These are phyloP conservation scores for Xyrichtys novacula DNA, from an alignment of 2,797 vertebrate species.

Conservation along the genomic window DNA sequence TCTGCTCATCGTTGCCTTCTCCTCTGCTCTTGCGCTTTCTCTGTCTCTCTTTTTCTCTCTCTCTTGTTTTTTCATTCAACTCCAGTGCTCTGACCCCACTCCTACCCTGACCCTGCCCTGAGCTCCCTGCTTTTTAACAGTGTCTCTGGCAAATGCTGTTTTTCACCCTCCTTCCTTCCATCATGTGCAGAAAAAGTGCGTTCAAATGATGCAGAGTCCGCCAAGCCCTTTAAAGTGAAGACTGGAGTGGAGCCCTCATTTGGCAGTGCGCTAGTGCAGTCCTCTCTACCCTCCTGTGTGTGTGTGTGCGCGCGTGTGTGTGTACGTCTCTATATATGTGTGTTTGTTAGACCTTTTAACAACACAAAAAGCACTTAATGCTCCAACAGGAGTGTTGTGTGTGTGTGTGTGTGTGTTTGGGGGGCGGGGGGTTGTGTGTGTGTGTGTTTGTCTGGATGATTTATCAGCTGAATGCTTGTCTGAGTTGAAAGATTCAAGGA, in stretches of 20 bases:
- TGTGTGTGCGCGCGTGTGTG: slow-evolving; percentile 22
- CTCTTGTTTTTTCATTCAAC: slow-evolving; percentile 42
- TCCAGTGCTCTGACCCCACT: slow-evolving; percentile 11
- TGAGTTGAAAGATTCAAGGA: slow-evolving; percentile 52
- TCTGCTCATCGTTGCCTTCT: slow-evolving; percentile 84
- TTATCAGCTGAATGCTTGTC: slow-evolving; percentile 46
- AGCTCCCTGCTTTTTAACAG: slow-evolving; percentile 28
- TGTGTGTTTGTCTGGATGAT: slow-evolving; percentile 25
- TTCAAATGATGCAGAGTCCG: slow-evolving; percentile 67
- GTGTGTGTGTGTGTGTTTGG: slow-evolving; percentile 21
- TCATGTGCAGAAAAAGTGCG: slow-evolving; percentile 63
- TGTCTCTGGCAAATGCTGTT: slow-evolving; percentile 36
- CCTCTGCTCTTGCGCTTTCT: slow-evolving; percentile 73
- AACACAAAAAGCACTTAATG: slow-evolving; percentile 72
- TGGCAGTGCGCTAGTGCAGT: slow-evolving; percentile 61
- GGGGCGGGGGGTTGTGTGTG: slow-evolving; percentile 27
- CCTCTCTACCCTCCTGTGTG: slow-evolving; percentile 30
- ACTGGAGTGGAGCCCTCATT: slow-evolving; percentile 64
- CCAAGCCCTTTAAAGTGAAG: slow-evolving; percentile 81
- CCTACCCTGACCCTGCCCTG: neutral
- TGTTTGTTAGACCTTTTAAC: slow-evolving; percentile 48
- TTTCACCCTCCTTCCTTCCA: slow-evolving; percentile 49
- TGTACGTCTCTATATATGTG: slow-evolving; percentile 22
- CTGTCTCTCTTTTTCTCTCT: slow-evolving; percentile 59
- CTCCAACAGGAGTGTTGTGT: slow-evolving; percentile 52